Evolutionary conservation across 2,113 vertebrate species (phyloP).

Genomic region (Notiomystis cincta): DNA sequence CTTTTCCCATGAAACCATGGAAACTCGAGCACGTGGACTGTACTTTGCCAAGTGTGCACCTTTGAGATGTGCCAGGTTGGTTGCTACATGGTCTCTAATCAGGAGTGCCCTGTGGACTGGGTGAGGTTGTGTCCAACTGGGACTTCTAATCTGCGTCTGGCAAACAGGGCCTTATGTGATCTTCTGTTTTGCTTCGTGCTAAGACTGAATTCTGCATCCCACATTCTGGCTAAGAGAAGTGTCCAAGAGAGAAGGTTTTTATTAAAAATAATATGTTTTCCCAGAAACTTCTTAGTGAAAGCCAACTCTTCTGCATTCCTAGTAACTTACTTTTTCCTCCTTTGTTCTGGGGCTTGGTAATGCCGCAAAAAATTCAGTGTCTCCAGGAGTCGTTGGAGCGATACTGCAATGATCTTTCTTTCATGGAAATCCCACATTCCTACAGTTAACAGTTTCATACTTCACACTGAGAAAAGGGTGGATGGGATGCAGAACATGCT

Average conservation of each 20-base stretch:
- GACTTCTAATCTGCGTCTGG: background rate
- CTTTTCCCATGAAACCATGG: background rate
- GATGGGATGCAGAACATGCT: background rate
- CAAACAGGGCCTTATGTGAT: background rate
- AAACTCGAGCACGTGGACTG: fast-evolving
- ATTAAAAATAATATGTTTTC: background rate
- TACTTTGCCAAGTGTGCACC: background rate
- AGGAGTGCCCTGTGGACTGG: background rate
- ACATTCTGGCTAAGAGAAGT: background rate
- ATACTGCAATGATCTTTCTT: background rate
- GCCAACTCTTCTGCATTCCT: background rate
- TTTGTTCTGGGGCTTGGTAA: background rate
- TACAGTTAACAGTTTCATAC: background rate
- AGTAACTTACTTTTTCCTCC: background rate
- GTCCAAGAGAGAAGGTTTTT: background rate
- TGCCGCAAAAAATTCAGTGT: background rate
- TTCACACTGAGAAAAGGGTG: background rate
- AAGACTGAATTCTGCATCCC: background rate
- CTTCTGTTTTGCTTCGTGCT: background rate
- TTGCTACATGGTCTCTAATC: fast-evolving
- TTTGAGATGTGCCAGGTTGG: background rate
- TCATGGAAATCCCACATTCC: background rate
- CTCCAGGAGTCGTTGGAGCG: background rate
- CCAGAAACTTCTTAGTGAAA: background rate
- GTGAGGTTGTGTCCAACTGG: background rate